Percentiles rank a stretch among this genome's conserved stretches.
Conservation (phyloP, 2,888 invertebrate genomes). For the Dryobotodes eremita region DNA sequence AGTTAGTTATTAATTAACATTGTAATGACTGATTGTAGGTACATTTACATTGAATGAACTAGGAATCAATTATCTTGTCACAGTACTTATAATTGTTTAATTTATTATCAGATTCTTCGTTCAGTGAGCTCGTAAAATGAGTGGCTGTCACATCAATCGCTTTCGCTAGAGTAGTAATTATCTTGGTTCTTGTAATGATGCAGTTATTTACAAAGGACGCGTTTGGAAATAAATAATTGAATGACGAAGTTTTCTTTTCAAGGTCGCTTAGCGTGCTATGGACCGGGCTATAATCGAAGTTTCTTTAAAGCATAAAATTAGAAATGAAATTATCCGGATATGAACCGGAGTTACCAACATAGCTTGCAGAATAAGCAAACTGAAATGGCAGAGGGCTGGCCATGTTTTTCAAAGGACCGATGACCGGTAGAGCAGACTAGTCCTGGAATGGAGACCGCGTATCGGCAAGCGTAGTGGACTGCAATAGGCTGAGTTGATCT, state of each 20-base stretch:
- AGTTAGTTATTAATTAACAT: slow-evolving; percentile 23
- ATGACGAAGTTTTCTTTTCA: not conserved
- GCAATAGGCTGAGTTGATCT: not conserved
- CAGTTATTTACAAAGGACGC: not conserved
- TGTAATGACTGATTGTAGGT: slow-evolving; percentile 5
- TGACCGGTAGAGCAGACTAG: not conserved
- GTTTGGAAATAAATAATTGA: not conserved
- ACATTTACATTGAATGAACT: slow-evolving; percentile 55
- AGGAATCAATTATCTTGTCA: slow-evolving; percentile 53
- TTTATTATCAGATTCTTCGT: slow-evolving; percentile 39
- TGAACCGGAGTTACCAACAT: not conserved
- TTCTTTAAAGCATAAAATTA: not conserved
- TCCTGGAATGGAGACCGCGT: not conserved
- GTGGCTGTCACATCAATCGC: slow-evolving; percentile 41
- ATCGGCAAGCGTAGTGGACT: not conserved
- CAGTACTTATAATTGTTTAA: slow-evolving; percentile 36
- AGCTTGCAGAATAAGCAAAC: not conserved
- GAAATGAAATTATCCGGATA: not conserved
- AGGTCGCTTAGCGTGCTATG: not conserved
- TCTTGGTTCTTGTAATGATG: not conserved
- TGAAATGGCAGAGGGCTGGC: not conserved
- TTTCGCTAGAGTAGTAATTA: slow-evolving; percentile 35
- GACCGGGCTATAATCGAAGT: not conserved
- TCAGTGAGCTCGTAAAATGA: slow-evolving; percentile 29
- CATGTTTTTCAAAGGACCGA: not conserved